phyloP scores from a whole-genome alignment of 2,888 invertebrate genomes.

The Cremastobaeus sp. region DNA sequence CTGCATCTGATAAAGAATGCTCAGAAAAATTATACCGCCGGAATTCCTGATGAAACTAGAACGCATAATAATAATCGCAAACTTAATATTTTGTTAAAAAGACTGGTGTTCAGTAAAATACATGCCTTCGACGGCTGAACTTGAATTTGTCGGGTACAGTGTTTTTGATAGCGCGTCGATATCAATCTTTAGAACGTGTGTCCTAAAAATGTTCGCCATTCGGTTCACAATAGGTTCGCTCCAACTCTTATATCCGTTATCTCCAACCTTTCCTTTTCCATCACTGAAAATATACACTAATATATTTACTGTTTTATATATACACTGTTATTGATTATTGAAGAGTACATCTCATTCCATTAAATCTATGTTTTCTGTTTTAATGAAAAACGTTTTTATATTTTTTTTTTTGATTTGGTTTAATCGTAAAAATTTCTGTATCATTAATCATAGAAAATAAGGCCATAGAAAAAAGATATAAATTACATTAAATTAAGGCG shows the following conservation, averaged over 20 bases:
- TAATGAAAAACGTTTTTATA: no score
- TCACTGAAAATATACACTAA: slow-evolving; percentile 47
- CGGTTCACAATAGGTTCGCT: slow-evolving; percentile 81
- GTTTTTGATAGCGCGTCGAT: slow-evolving; percentile 75
- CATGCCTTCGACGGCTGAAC: slow-evolving; percentile 54
- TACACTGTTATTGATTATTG: background rate
- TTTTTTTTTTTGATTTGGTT: no score
- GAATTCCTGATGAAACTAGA: background rate
- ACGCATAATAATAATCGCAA: background rate
- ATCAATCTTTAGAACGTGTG: slow-evolving; percentile 84
- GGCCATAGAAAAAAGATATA: no score
- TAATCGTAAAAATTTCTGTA: no score
- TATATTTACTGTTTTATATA: background rate
- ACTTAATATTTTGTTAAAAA: no score
- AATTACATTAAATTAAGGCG: no score
- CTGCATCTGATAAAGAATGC: background rate
- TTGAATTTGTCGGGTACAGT: slow-evolving; percentile 31
- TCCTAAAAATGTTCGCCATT: slow-evolving; percentile 81
- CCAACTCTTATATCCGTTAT: slow-evolving; percentile 80
- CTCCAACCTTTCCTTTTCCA: slow-evolving; percentile 69
- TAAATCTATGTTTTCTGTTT: no score
- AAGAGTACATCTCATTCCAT: background rate
- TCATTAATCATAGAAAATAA: no score
- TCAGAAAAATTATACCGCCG: background rate
- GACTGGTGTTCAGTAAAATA: no score